Conservation (phyloP, 2,113 vertebrate species). For the Phalacrocorax aristotelis region DNA sequence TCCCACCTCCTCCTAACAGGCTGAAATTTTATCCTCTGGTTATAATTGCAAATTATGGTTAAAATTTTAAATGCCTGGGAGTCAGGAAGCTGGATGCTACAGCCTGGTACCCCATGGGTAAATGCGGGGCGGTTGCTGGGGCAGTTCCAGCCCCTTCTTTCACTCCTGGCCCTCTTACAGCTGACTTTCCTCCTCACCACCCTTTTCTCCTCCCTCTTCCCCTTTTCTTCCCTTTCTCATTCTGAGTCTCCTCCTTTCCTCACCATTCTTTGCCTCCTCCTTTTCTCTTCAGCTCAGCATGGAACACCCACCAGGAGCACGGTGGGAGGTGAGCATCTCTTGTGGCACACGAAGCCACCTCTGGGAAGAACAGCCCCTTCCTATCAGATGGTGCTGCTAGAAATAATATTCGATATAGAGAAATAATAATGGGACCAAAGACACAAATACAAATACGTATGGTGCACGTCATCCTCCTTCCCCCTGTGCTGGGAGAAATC, state of each 20-base stretch:
- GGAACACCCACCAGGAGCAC: neutral
- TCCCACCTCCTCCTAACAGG: constrained; percentile 1
- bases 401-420: neutral
- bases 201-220: neutral
- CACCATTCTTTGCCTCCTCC: neutral
- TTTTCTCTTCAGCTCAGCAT: neutral
- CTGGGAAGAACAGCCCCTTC: neutral
- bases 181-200: neutral
- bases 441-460: accelerated
- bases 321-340: neutral
- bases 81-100: neutral
- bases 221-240: neutral
- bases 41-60: constrained; percentile 22
- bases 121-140: neutral
- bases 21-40: constrained; percentile 7
- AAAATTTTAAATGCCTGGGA: neutral
- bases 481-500: neutral
- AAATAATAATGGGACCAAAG: neutral
- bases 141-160: neutral
- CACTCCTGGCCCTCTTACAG: neutral
- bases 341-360: neutral
- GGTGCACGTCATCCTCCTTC: neutral
- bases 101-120: neutral
- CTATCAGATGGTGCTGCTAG: neutral
- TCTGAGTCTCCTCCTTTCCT: neutral